Conservation (phyloP, 2,888 invertebrate genomes). For the Noctua janthe region DNA sequence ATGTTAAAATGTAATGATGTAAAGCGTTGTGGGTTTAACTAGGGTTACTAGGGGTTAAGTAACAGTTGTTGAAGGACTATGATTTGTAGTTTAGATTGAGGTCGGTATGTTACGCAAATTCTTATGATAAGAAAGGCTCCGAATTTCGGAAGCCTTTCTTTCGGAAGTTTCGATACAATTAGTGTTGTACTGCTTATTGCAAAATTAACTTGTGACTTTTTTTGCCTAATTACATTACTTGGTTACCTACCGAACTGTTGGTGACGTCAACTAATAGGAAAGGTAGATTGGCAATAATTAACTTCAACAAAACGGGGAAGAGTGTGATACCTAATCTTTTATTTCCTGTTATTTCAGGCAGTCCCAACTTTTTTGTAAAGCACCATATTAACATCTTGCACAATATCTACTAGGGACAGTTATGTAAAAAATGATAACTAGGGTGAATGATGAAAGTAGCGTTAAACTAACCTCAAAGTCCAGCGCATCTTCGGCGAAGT, state of each 20-base stretch:
- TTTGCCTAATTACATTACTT: conserved; percentile 5
- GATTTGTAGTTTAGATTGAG: conserved; percentile 18
- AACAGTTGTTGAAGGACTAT: background rate
- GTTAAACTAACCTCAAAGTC: conserved; percentile 87
- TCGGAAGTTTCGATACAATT: background rate
- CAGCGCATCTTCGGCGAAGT: conserved; percentile 87
- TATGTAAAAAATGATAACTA: background rate
- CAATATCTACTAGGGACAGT: background rate
- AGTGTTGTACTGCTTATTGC: background rate
- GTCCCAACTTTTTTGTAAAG: background rate
- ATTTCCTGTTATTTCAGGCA: background rate
- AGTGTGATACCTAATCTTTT: background rate
- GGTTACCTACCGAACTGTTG: background rate
- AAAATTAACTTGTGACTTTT: background rate
- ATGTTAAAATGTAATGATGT: background rate
- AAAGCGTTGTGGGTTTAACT: background rate
- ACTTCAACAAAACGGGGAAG: background rate
- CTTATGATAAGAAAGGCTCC: background rate
- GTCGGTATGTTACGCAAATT: conserved; percentile 5
- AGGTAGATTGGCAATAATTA: background rate
- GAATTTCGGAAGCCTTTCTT: no score
- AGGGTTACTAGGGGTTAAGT: background rate
- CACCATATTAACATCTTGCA: conserved; percentile 3
- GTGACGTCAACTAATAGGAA: background rate
- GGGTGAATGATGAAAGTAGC: background rate